These are phyloP conservation scores for Eulacestoma nigropectus DNA, from an alignment of 2,113 vertebrate species.

Conservation along the genomic window DNA sequence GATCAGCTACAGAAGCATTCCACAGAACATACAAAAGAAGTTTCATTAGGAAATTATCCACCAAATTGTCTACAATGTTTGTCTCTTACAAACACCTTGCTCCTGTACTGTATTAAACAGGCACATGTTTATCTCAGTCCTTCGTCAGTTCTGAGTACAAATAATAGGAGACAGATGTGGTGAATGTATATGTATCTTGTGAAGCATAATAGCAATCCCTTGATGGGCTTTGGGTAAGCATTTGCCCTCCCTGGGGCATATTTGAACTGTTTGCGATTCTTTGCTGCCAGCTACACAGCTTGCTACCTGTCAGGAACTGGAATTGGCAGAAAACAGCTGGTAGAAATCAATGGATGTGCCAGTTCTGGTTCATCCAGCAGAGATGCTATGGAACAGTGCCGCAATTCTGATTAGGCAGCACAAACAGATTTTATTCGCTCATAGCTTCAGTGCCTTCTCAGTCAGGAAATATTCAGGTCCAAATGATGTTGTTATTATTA, in stretches of 20 bases:
- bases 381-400: conserved; percentile 29
- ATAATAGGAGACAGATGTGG: conserved; percentile 79
- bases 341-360: conserved; percentile 57
- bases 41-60: conserved; percentile 69
- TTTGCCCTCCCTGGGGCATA: conserved; percentile 70
- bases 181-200: conserved; percentile 66
- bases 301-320: conserved; percentile 76
- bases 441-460: background rate
- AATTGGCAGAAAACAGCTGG: conserved; percentile 75
- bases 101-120: conserved; percentile 60
- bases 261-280: conserved; percentile 62
- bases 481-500: background rate
- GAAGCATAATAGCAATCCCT: conserved; percentile 73
- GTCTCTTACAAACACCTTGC: conserved; percentile 53
- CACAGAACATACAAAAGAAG: conserved; percentile 50
- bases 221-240: conserved; percentile 75
- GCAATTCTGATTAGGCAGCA: conserved; percentile 11
- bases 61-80: conserved; percentile 38
- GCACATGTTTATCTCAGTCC: conserved; percentile 66
- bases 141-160: conserved; percentile 67
- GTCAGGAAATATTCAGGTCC: background rate
- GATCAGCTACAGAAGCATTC: conserved; percentile 63
- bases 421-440: background rate
- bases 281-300: conserved; percentile 70
- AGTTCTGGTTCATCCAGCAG: conserved; percentile 59